Evolutionary conservation across 2,888 invertebrate genomes (phyloP), one percentile per base, ranked within the genome.

Genomic region (Corythucha ciliata): DNA sequence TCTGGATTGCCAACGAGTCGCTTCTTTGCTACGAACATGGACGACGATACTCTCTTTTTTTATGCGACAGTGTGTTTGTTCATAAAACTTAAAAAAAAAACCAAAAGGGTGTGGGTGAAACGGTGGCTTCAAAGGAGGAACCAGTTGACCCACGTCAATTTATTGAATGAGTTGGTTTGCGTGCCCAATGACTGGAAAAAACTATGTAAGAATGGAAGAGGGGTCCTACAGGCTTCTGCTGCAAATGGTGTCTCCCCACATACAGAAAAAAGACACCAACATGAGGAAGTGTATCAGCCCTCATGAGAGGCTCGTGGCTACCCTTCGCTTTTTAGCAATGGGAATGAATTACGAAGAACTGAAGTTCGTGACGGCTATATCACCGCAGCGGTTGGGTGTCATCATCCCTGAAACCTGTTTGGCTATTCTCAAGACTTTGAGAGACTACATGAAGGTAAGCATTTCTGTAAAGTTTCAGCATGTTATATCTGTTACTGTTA

Each of bases 371-470:
- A 42, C 44, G 29, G 44, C 44, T 21, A 44, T 29, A 44, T 44
- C 32, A 44, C 44, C 44, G 3, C 44, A 44, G 18, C 18, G 44
- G 20, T 44, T 44, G 44, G 44, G 44, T 16, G 44, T 44, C 44
- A 44, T 32, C 24, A 18, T 44, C 32, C 44, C 44, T 44, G 44
- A 44, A 44, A 44, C 44, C 27, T 36, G 18, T n/a, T 21, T 44
- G 8, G 32, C 44, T 18, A 44, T 44, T 18, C 44, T 44, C 12
- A 44, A 44, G 44, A 44, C 12, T 44, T 20, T 27, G 29, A 44
- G 44, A n/a, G n/a, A n/a, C n/a, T n/a, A n/a, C n/a, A n/a, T n/a
- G n/a, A n/a, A n/a, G n/a, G n/a, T n/a, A n/a, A n/a, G n/a, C n/a
- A n/a, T n/a, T n/a, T n/a, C n/a, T n/a, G n/a, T n/a, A n/a, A n/a